A percentile compares a stretch with the other conserved stretches of the same genome.
These are phyloP conservation scores for Microctonus brassicae DNA, from an alignment of 2,888 invertebrate genomes.

Conservation along the genomic window DNA sequence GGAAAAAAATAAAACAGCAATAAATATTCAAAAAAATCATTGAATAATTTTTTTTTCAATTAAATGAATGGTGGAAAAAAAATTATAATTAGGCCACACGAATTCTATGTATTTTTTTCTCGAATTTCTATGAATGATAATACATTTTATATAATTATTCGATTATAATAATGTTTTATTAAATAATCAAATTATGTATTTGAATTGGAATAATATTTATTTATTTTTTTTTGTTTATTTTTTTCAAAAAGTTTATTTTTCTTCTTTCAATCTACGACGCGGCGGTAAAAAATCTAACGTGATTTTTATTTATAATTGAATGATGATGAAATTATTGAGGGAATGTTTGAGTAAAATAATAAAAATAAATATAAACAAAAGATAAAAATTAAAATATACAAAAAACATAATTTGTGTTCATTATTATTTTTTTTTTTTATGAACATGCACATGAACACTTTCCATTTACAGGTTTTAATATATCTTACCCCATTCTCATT, in stretches of 20 bases:
- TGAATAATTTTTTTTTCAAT: background rate
- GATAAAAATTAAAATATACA: background rate
- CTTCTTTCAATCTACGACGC: slow-evolving; percentile 5
- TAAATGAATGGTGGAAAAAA: background rate
- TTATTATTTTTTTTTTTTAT: background rate
- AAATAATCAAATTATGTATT: background rate
- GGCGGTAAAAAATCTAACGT: slow-evolving; percentile 37
- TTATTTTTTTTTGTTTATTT: background rate
- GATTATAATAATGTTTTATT: background rate
- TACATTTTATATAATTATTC: background rate
- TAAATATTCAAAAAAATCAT: no score
- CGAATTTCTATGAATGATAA: background rate
- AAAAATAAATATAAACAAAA: background rate
- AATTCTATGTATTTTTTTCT: background rate
- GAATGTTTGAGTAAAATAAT: no score
- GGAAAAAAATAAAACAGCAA: background rate
- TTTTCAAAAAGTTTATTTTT: background rate
- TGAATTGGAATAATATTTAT: background rate
- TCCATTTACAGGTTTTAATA: background rate
- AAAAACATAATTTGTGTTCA: background rate
- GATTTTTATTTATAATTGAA: slow-evolving; percentile 9
- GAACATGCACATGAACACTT: background rate
- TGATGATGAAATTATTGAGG: background rate
- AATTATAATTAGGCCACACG: slow-evolving; percentile 10
- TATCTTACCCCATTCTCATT: background rate